phyloP scores from a whole-genome alignment of 1,140 invertebrate genomes.

The Tetramorium alpestre region DNA sequence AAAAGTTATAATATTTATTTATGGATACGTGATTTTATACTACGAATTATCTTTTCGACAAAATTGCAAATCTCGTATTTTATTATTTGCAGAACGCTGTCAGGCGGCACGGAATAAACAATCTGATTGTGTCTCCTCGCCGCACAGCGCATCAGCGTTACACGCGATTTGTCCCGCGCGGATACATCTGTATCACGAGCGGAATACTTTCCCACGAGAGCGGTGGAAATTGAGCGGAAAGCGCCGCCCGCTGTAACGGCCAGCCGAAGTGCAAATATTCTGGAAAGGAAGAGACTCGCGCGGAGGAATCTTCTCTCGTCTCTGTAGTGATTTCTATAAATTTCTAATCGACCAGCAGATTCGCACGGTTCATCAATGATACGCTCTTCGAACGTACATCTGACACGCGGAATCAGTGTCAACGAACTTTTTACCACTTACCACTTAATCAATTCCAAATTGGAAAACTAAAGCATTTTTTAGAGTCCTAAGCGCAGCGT shows the following conservation, averaged over 20 bases:
- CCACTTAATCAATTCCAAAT: neutral
- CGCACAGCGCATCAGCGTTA: neutral
- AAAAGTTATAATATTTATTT: neutral
- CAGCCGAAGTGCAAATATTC: constrained; percentile 25
- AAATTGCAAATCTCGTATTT: neutral
- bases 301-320: constrained; percentile 4
- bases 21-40: neutral
- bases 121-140: neutral
- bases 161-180: neutral
- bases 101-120: neutral
- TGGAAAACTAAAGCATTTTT: neutral
- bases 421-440: neutral
- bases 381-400: constrained; percentile 27
- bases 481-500: too few species aligned
- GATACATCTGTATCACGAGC: neutral
- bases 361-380: constrained; percentile 52
- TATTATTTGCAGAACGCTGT: neutral
- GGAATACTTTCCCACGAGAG: constrained; percentile 53
- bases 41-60: neutral
- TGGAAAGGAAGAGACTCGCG: constrained; percentile 59
- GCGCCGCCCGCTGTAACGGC: constrained; percentile 20
- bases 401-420: neutral
- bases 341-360: constrained; percentile 65
- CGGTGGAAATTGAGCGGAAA: constrained; percentile 68
- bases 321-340: constrained; percentile 57